Base-by-base conservation (phyloP, 2,797 vertebrate species). In the Aplochiton taeniatus region DNA sequence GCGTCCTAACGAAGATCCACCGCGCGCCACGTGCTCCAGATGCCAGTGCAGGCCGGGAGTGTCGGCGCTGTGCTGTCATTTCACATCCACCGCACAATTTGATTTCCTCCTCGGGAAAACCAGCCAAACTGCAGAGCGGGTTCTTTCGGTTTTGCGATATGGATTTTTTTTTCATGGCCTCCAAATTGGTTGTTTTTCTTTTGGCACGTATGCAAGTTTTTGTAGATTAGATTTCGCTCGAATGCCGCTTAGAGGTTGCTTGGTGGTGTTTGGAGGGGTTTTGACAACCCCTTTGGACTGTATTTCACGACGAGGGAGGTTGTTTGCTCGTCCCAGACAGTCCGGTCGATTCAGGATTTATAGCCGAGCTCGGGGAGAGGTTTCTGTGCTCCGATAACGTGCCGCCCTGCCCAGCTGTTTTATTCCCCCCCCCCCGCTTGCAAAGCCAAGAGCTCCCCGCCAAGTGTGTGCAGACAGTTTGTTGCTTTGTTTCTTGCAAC, bases 1-100 rank as follows among this genome's bases (percentile, higher is more conserved):
- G 16, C 63, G 43, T 73, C 20, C 60, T 81, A 83, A 85, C 82
- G 78, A 85, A 77, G 71, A 58, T 46, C 62, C 67, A 20, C 41
- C 6, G 14, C 31, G 31, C n/a, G 48, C 55, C 49, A 18, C 8
- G 19, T 43, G 66, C n/a, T 18, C 78, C 61, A 71, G 51, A 73
- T 56, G 59, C 64, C 17, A 13, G 11, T 54, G 31, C 6, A 6
- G 31, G 31, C 31, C 58, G 68, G 0, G 77, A 58, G 58, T 60
- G 58, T 31, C 31, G 2, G 31, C 31, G 6, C 31, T 31, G 31
- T 31, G 31, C 31, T 31, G 31, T 31, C 31, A 2, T 31, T 31
- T 31, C 6, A 31, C 31, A 31, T 2, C 6, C 31, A 31, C 31
- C n/a, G n/a, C n/a, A n/a, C n/a, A n/a, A n/a, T 31, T 31, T 31